Conservation (phyloP, 2,888 invertebrate genomes). For the Frankliniella intonsa region DNA sequence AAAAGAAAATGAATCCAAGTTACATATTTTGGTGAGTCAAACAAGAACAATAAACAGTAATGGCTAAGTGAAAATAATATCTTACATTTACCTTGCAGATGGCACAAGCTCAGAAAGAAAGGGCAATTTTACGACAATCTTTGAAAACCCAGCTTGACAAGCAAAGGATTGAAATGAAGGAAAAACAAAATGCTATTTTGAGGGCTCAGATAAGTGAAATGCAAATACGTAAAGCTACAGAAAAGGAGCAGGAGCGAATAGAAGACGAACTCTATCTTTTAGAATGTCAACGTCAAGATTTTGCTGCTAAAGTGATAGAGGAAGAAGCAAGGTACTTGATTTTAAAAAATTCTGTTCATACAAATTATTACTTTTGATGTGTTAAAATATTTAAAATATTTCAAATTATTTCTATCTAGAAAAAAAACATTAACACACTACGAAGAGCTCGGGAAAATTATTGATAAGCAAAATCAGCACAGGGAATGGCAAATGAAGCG, state of each 20-base stretch:
- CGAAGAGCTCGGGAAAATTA: slow-evolving; percentile 12
- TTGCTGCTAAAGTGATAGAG: not conserved
- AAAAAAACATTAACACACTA: not conserved
- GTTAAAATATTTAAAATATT: not conserved
- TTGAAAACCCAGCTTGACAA: not conserved
- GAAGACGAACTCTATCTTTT: not conserved
- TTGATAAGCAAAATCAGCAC: not conserved
- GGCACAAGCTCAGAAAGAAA: not conserved
- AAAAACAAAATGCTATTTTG: slow-evolving; percentile 2
- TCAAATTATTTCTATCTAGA: not conserved
- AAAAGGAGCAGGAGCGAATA: not conserved
- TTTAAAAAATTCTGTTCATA: not conserved
- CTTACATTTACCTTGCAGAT: not conserved
- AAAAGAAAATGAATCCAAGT: not conserved
- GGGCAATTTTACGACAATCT: not conserved
- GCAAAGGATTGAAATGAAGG: not conserved
- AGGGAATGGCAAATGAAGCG: slow-evolving; percentile 1
- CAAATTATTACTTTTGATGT: not conserved
- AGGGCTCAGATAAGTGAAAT: not conserved
- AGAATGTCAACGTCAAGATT: not conserved
- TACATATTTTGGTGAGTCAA: not conserved
- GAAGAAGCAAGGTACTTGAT: not conserved
- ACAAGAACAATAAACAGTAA: too few relatives aligned
- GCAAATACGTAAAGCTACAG: not conserved
- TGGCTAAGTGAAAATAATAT: too few relatives aligned